A percentile compares a stretch with the other conserved stretches of the same genome.
These are phyloP conservation scores for Enteromius viviparus DNA, from an alignment of 2,797 vertebrate genomes.

Conservation along the genomic window DNA sequence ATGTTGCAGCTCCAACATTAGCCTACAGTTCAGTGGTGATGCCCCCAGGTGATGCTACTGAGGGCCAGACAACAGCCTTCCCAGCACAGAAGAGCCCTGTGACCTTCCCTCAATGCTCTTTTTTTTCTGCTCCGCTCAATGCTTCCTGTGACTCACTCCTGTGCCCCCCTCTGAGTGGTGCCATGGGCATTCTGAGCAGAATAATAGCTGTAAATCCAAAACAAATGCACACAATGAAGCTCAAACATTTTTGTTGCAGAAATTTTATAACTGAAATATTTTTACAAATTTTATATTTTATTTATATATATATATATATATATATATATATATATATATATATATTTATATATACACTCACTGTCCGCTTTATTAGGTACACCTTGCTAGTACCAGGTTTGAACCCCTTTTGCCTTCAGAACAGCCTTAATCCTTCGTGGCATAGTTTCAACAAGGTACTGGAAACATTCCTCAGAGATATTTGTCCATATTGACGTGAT, in stretches of 20 bases:
- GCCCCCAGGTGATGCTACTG: constrained; percentile 68
- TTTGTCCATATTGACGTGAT: constrained; percentile 46
- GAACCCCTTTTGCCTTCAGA: no score
- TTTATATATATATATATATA: no score
- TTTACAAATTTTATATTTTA: no score
- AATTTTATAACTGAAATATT: no score
- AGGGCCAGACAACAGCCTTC: constrained; percentile 73
- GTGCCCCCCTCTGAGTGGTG: constrained; percentile 9
- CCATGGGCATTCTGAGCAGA: constrained; percentile 42
- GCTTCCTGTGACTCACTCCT: constrained; percentile 67
- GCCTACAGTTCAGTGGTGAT: constrained; percentile 56
- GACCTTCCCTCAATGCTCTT: constrained; percentile 68
- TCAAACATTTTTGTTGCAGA: constrained; percentile 11
- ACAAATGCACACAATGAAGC: constrained; percentile 27
- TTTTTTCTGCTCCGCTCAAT: constrained; percentile 61
- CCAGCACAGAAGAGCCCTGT: constrained; percentile 61
- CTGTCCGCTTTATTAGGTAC: no score
- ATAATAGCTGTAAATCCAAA: constrained; percentile 46
- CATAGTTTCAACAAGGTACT: no score
- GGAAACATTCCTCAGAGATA: no score
- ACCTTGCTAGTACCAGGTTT: no score
- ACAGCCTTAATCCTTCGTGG: no score
- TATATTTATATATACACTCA: no score
- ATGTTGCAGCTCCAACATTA: constrained; percentile 72
- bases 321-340: no score